These are phyloP conservation scores for Ceraclea dissimilis DNA, from an alignment of 2,888 invertebrate species.

Conservation along the genomic window DNA sequence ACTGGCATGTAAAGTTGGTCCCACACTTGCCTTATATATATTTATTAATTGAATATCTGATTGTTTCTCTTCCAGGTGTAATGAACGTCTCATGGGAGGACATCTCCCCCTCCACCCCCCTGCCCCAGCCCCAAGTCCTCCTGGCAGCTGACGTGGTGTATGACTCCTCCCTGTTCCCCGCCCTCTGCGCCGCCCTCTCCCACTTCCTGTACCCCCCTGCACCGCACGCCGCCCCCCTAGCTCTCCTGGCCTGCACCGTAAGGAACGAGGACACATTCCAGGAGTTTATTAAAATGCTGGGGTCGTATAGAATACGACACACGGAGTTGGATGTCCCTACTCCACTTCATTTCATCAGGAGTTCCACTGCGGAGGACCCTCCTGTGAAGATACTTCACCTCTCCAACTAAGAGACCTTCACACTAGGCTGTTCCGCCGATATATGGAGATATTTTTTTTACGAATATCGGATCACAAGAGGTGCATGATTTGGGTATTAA, in stretches of 20 bases:
- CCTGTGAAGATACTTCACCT: not conserved
- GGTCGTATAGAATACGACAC: not conserved
- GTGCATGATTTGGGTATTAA: too few species aligned
- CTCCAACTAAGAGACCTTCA: not conserved
- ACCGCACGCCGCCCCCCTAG: constrained; percentile 30
- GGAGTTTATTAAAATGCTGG: constrained; percentile 12
- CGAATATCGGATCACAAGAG: too few species aligned
- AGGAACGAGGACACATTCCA: constrained; percentile 42
- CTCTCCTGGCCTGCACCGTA: constrained; percentile 46
- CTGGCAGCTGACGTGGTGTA: constrained; percentile 49
- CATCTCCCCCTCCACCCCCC: constrained; percentile 27
- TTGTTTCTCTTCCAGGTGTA: constrained; percentile 28
- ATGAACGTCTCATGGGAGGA: constrained; percentile 42
- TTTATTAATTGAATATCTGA: too few species aligned
- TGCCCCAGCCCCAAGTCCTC: constrained; percentile 34
- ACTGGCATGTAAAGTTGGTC: too few species aligned
- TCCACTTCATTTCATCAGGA: not conserved
- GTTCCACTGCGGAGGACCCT: not conserved
- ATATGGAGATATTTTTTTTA: too few species aligned
- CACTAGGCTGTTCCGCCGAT: too few species aligned
- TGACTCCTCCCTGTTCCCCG: constrained; percentile 38
- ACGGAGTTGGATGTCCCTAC: not conserved
- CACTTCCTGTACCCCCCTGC: constrained; percentile 35
- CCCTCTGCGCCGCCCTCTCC: constrained; percentile 32
- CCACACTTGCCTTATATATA: too few species aligned